phyloP scores from a whole-genome alignment of 2,888 invertebrate species.

The Meghimatium bilineatum region DNA sequence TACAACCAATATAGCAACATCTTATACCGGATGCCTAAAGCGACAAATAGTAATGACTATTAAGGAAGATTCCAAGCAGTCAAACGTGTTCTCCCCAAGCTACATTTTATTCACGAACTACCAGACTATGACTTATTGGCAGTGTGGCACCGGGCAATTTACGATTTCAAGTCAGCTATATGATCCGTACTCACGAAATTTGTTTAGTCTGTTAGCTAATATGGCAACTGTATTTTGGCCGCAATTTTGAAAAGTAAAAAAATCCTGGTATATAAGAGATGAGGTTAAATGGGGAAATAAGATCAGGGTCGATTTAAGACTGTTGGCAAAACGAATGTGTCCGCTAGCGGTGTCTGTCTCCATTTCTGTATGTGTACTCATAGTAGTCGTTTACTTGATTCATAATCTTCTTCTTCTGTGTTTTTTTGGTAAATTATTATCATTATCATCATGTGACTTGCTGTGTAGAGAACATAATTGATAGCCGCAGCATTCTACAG shows the following conservation, averaged over 20 bases:
- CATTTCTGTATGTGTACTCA: no score
- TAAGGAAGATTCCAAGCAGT: background rate
- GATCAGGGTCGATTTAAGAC: no score
- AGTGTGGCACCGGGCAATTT: background rate
- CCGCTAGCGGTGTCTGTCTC: no score
- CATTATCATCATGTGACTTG: no score
- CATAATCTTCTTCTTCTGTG: no score
- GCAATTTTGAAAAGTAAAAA: background rate
- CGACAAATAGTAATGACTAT: constrained; percentile 7
- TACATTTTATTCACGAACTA: background rate
- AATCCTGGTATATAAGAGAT: background rate
- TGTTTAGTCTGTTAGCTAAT: constrained; percentile 3
- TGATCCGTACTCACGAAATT: background rate
- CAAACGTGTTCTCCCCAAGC: background rate
- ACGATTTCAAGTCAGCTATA: background rate
- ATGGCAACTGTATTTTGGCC: background rate
- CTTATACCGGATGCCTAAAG: background rate
- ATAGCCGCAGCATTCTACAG: no score
- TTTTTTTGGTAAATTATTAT: no score
- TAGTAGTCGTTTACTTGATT: no score
- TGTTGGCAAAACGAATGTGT: no score
- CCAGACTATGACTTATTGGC: background rate
- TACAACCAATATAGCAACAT: background rate
- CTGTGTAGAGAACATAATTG: no score
- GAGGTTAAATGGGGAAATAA: no score